A percentile compares a stretch with the other conserved stretches of the same genome.
These are phyloP conservation scores for Rhynchopsitta pachyrhyncha DNA, from an alignment of 2,113 vertebrate species.

Conservation along the genomic window DNA sequence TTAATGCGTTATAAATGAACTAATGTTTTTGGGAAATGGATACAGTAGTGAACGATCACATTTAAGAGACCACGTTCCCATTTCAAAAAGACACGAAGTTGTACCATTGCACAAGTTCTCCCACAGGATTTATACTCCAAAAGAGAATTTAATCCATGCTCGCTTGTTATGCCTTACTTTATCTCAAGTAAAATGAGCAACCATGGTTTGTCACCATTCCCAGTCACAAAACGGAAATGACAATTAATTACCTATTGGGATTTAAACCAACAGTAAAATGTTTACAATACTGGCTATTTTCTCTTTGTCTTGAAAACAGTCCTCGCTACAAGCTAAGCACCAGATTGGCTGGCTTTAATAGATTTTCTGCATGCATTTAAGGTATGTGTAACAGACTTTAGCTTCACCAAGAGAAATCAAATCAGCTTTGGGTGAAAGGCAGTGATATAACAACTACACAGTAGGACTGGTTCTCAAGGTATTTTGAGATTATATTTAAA, in stretches of 20 bases:
- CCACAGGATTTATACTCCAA: background rate
- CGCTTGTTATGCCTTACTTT: background rate
- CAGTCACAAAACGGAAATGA: background rate
- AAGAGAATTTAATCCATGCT: background rate
- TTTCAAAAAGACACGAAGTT: background rate
- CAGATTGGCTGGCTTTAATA: background rate
- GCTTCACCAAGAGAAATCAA: background rate
- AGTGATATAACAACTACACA: background rate
- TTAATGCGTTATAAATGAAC: background rate
- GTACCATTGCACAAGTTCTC: background rate
- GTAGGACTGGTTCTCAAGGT: background rate
- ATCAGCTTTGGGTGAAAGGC: background rate
- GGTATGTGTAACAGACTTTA: background rate
- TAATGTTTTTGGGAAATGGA: background rate
- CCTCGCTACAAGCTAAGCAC: background rate
- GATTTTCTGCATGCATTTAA: background rate
- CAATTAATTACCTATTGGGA: background rate
- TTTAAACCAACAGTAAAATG: background rate
- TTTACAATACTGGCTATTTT: background rate
- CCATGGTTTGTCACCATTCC: background rate
- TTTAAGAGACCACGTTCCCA: background rate
- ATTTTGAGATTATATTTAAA: background rate
- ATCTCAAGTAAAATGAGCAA: background rate
- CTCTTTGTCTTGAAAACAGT: background rate
- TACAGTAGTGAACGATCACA: background rate